Conservation (phyloP, 2,797 vertebrate species). For the Sparidentex hasta region DNA sequence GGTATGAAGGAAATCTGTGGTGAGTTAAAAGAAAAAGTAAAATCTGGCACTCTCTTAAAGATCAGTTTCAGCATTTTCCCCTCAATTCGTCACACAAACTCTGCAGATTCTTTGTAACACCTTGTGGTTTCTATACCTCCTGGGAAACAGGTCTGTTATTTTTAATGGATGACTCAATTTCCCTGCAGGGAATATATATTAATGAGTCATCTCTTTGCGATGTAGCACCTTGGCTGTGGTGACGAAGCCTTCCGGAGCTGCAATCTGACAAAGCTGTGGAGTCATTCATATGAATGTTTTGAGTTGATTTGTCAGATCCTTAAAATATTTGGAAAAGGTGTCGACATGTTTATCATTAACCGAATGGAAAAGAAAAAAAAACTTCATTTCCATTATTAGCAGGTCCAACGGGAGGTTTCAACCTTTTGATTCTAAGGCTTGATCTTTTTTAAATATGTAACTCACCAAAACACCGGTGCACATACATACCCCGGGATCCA, state of each 20-base stretch:
- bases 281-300: slow-evolving; percentile 20
- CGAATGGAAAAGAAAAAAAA: neutral
- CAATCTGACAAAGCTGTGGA: slow-evolving; percentile 32
- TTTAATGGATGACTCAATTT: slow-evolving; percentile 42
- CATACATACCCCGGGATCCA: neutral
- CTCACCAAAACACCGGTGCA: neutral
- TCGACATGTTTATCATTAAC: neutral
- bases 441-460: neutral
- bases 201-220: slow-evolving; percentile 35
- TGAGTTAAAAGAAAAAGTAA: neutral
- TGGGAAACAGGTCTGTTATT: slow-evolving; percentile 8
- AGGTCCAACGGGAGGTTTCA: neutral
- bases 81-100: slow-evolving; percentile 1
- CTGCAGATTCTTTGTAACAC: slow-evolving; percentile 2
- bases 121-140: slow-evolving; percentile 15
- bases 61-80: neutral
- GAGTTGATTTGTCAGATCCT: neutral
- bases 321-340: neutral
- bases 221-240: slow-evolving; percentile 14
- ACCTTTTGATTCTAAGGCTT: neutral
- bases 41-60: neutral
- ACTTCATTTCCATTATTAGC: neutral
- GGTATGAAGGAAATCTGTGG: neutral
- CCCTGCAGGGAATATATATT: slow-evolving; percentile 30
- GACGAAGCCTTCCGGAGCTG: slow-evolving; percentile 14